phyloP scores from a whole-genome alignment of 2,888 invertebrate species.

The Crossocerus cetratus region DNA sequence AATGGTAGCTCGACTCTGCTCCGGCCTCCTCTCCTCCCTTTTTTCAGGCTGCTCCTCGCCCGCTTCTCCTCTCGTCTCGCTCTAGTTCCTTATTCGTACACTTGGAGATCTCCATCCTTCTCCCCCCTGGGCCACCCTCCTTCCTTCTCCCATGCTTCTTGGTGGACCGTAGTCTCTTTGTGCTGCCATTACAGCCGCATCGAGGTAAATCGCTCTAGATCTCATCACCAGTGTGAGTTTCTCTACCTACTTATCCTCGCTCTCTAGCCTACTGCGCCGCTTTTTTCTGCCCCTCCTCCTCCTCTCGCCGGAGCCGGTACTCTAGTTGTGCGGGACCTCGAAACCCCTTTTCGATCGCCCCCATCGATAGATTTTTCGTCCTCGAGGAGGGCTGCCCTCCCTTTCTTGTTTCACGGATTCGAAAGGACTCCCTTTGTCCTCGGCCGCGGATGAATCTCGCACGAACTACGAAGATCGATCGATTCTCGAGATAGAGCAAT shows the following conservation, averaged over 20 bases:
- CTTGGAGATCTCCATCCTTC: background rate
- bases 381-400: slow-evolving; percentile 7
- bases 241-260: slow-evolving; percentile 41
- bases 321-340: slow-evolving; percentile 7
- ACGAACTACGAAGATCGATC: slow-evolving; percentile 24
- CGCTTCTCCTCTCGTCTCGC: slow-evolving; percentile 19
- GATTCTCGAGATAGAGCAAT: slow-evolving; percentile 36
- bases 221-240: slow-evolving; percentile 54
- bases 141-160: slow-evolving; percentile 28
- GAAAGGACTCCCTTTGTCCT: slow-evolving; percentile 35
- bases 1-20: slow-evolving; percentile 63
- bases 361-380: slow-evolving; percentile 41
- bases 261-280: slow-evolving; percentile 9
- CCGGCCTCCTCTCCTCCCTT: slow-evolving; percentile 13
- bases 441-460: slow-evolving; percentile 15
- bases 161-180: slow-evolving; percentile 39
- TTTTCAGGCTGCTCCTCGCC: slow-evolving; percentile 10
- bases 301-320: slow-evolving; percentile 15
- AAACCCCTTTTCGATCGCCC: slow-evolving; percentile 20
- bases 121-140: slow-evolving; percentile 17
- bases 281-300: slow-evolving; percentile 7
- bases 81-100: slow-evolving; percentile 11
- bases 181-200: slow-evolving; percentile 61
- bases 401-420: slow-evolving; percentile 39
- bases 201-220: slow-evolving; percentile 70